Evolutionary conservation across 2,888 invertebrate genomes (phyloP).

Genomic region (Boloria selene): DNA sequence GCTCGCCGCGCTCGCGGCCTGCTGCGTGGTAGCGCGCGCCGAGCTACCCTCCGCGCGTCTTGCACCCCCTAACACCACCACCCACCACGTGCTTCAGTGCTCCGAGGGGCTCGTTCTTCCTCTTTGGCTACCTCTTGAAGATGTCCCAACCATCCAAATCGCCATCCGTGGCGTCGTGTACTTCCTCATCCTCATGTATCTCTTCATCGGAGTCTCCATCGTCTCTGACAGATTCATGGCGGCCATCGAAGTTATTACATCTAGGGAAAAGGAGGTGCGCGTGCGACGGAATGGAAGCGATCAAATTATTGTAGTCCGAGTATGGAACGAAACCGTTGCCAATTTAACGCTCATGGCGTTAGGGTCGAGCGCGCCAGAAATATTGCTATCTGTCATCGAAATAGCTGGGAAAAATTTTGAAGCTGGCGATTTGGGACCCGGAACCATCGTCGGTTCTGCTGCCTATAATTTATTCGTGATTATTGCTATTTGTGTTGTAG

Average conservation of each 20-base stretch:
- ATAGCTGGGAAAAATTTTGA: conserved; percentile 97
- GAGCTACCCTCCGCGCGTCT: conserved; percentile 66
- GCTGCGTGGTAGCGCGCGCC: conserved; percentile 73
- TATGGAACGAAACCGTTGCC: conserved; percentile 99
- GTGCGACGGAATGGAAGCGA: conserved; percentile 95
- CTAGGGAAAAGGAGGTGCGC: conserved; percentile 96
- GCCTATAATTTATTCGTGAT: conserved; percentile 99
- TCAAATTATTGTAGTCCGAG: conserved; percentile 94
- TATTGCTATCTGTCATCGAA: conserved; percentile 98
- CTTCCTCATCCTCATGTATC: conserved; percentile 93
- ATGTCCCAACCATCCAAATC: conserved; percentile 88
- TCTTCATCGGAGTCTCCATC: conserved; percentile 99
- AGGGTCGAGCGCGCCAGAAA: conserved; percentile 99
- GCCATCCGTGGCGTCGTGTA: conserved; percentile 94
- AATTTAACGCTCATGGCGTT: conserved; percentile 99
- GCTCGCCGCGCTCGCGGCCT: conserved; percentile 77
- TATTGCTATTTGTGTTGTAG: conserved; percentile 95
- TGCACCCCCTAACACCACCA: conserved; percentile 66
- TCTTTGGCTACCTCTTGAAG: conserved; percentile 92
- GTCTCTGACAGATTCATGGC: conserved; percentile 99
- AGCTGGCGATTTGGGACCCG: conserved; percentile 98
- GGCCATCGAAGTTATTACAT: conserved; percentile 99
- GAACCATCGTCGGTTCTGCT: conserved; percentile 99
- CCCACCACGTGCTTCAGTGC: conserved; percentile 82
- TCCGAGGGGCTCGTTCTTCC: conserved; percentile 93